Base-by-base conservation (phyloP, 2,888 invertebrate genomes). In the Elmis aenea region DNA sequence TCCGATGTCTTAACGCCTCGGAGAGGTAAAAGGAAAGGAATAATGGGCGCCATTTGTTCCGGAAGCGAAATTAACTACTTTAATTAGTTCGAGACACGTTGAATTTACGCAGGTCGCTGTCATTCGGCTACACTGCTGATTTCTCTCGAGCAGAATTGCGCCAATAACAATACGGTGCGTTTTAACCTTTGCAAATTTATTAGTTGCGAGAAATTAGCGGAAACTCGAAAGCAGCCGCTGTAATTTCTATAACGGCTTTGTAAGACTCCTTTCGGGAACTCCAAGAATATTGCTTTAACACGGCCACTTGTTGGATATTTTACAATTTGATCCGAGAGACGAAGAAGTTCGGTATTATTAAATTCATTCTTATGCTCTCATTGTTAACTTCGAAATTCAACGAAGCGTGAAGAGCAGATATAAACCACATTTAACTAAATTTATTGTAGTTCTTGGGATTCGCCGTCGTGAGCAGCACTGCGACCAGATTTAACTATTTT, bases 31-130 rank as follows among this genome's bases (percentile, higher is more conserved):
- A 57, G 52, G 55, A 60, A 59, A 62, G 61, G 61, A 66, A 58
- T 66, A 66, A 67, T 65, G 62, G 61, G 52, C 49, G 58, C 55
- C 64, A 62, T 67, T 66, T 59, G 66, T 66, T 67, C 62, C 63
- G 64, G 64, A 61, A 62, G 54, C 58, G 61, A 61, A 67, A 68
- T 68, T 67, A 68, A 67, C 68, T 67, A 62, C 66, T 67, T 67
- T 68, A 68, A 68, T 68, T 68, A 68, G 66, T 66, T 66, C 58
- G 64, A 63, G 66, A 66, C 67, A 65, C 62, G 64, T 65, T 64
- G 61, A 65, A 67, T 67, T 67, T 67, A 67, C 66, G 64, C 61
- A 56, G 56, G 61, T 57, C 46, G 57, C 58, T 62, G 62, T 60
- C 61, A 57, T 61, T 59, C 55, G 55, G 46, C 38, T 54, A 52